A percentile compares a stretch with the other conserved stretches of the same genome.
Conservation (phyloP, 2,797 vertebrate genomes). For the Podarcis lilfordi region DNA sequence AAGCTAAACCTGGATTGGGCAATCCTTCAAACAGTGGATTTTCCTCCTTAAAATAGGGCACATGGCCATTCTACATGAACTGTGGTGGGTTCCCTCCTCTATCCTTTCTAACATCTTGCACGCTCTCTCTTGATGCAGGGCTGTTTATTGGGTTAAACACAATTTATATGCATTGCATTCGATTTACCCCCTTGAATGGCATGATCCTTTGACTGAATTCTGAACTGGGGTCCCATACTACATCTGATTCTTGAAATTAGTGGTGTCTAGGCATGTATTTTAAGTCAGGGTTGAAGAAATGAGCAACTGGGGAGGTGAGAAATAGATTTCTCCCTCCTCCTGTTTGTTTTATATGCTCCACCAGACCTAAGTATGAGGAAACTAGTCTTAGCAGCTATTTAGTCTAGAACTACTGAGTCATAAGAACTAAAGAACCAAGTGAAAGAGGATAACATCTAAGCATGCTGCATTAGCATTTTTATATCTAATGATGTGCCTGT, state of each 20-base stretch:
- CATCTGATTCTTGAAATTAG: neutral
- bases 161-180: neutral
- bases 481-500: fast-evolving
- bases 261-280: neutral
- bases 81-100: neutral
- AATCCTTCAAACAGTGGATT: too few relatives aligned
- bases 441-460: neutral
- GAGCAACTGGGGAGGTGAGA: neutral
- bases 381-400: neutral
- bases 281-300: neutral
- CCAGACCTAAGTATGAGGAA: neutral
- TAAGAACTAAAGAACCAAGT: neutral
- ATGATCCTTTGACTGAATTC: neutral
- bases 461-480: fast-evolving
- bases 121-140: neutral
- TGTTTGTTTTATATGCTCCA: neutral
- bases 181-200: neutral
- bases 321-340: neutral
- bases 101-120: too few relatives aligned
- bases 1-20: too few relatives aligned
- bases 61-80: too few relatives aligned
- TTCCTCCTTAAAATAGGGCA: too few relatives aligned
- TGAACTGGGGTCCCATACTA: neutral
- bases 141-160: neutral
- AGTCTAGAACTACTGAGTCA: neutral